A percentile compares a stretch with the other conserved stretches of the same genome.
Evolutionary conservation across 2,113 vertebrate genomes (phyloP).

Genomic region (Cinclus cinclus): DNA sequence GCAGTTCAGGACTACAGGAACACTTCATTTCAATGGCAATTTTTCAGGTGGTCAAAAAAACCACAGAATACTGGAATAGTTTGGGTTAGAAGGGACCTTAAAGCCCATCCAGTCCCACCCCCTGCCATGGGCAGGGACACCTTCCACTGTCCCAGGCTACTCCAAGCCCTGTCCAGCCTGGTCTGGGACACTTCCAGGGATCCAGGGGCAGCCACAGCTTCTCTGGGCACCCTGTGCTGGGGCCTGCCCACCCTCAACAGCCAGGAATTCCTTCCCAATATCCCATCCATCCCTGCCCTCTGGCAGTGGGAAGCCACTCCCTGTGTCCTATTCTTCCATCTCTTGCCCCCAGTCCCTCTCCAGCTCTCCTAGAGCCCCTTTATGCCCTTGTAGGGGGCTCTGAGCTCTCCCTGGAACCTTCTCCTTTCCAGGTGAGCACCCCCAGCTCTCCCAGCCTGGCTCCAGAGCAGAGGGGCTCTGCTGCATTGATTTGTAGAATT

Average conservation of each 20-base stretch:
- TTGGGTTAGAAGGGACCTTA: too few species aligned
- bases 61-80: background rate
- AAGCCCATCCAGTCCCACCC: accelerated
- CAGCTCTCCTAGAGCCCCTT: background rate
- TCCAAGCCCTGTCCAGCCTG: background rate
- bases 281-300: background rate
- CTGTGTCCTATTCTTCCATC: background rate
- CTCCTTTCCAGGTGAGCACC: background rate
- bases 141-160: background rate
- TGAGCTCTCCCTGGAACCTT: background rate
- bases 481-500: background rate
- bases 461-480: background rate
- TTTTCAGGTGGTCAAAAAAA: background rate
- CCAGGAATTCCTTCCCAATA: background rate
- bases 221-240: background rate
- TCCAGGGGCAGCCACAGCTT: background rate
- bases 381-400: accelerated
- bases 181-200: background rate
- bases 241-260: background rate
- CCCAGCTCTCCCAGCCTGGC: background rate
- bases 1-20: background rate
- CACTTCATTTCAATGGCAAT: background rate
- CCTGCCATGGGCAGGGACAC: background rate
- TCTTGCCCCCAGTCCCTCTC: background rate
- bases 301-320: background rate